Base-by-base conservation (phyloP, 2,113 vertebrate species). In the Heterotis niloticus region DNA sequence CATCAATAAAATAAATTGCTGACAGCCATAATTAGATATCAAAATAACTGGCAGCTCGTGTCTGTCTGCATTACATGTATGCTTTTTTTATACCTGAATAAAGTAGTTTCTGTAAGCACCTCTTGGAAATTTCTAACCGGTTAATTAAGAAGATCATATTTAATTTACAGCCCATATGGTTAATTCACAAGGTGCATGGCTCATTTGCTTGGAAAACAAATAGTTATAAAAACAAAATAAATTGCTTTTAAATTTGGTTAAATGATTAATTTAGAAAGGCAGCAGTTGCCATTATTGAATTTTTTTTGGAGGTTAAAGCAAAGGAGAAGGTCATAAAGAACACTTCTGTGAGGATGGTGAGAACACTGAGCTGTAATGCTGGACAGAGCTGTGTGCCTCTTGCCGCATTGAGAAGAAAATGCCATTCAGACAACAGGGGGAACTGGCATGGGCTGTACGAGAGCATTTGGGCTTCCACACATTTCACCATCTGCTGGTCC, bases 141-240 rank as follows among this genome's bases (percentile, higher is more conserved):
- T 75, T 75, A 60, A 75, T 60, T 60, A 68, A 60, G 23, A 52
- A 57, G 17, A 75, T 62, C n/a, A 60, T 20, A 77, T 77, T 65
- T 77, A 66, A 67, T 77, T 77, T 77, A 67, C 64, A 67, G 17
- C 54, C 34, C 65, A 29, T 69, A 78, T 56, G 26, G 66, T 59
- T 68, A 59, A 78, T 78, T 78, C 12, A 59, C 17, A 59, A 59
- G 65, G 28, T 69, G 77, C 52, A 60, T 29, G 67, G 66, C 51
- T 54, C 62, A 77, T 77, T 66, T 75, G 62, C 57, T 64, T 54
- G 60, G 60, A 76, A 76, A 76, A 74, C 71, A 69, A 78, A 56
- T 68, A 34, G 18, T 44, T 64, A n/a, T 11, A 23, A 78, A 62
- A 71, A n/a, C 20, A 23, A 78, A 62, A 71, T 70, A 78, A 69